Percentiles rank a stretch among this genome's conserved stretches.
Evolutionary conservation across 53 echinoderm and acorn worm species (phyloP).

Genomic region (Henricia sp.): DNA sequence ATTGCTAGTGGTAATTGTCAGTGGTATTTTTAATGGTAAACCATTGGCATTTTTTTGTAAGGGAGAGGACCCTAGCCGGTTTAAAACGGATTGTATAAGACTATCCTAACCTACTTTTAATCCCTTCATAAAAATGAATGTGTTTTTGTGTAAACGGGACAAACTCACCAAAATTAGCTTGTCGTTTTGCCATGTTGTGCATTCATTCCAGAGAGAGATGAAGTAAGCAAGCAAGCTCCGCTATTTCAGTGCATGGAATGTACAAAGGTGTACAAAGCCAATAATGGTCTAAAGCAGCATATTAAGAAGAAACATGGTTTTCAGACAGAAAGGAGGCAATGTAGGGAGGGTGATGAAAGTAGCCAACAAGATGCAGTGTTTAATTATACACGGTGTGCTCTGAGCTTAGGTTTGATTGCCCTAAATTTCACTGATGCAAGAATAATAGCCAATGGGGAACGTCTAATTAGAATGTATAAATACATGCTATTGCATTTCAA

Average conservation of each 20-base stretch:
- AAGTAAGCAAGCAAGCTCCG: conserved; percentile 24
- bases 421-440: conserved; percentile 65
- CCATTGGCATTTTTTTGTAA: no score
- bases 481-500: conserved; percentile 68
- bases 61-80: no score
- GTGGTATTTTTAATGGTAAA: no score
- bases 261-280: conserved; percentile 51
- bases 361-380: conserved; percentile 38
- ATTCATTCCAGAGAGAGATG: conserved; percentile 54
- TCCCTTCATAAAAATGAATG: no score
- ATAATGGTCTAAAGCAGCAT: conserved; percentile 59
- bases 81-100: no score
- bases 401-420: conserved; percentile 56
- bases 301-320: conserved; percentile 45
- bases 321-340: neutral
- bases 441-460: conserved; percentile 47
- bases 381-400: conserved; percentile 62
- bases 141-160: no score
- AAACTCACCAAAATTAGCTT: no score
- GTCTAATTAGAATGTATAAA: conserved; percentile 61
- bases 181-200: no score
- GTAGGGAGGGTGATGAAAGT: neutral
- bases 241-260: conserved; percentile 54
- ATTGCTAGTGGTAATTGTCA: no score
- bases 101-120: no score